Conservation (phyloP, 2,113 vertebrate genomes). For the Thamnophis sirtalis region DNA sequence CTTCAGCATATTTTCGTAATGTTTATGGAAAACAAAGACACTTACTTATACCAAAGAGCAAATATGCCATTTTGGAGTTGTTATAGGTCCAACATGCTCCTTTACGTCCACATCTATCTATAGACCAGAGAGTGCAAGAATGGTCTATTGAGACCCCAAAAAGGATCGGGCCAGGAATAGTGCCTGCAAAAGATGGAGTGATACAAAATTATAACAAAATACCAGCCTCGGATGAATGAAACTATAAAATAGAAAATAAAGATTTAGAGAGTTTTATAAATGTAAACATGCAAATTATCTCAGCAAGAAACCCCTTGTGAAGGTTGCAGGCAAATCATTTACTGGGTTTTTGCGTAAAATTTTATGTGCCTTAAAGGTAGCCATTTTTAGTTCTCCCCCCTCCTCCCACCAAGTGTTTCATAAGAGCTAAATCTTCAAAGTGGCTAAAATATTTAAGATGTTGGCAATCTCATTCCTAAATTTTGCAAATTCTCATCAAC, state of each 20-base stretch:
- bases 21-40: conserved; percentile 16
- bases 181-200: conserved; percentile 60
- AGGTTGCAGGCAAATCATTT: neutral
- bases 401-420: neutral
- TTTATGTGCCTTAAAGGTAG: neutral
- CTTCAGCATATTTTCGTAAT: neutral
- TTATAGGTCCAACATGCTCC: conserved; percentile 77
- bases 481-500: neutral
- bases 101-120: conserved; percentile 66
- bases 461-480: neutral
- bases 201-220: neutral
- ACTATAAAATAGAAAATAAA: neutral
- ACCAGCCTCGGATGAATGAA: neutral
- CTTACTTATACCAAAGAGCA: conserved; percentile 75
- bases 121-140: conserved; percentile 72
- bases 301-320: neutral
- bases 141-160: conserved; percentile 75
- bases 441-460: neutral
- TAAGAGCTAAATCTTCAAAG: neutral
- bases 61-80: conserved; percentile 69
- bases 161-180: conserved; percentile 79
- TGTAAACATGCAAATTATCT: neutral
- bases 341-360: neutral
- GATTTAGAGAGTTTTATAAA: neutral
- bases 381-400: neutral